A percentile compares a stretch with the other conserved stretches of the same genome.
These are phyloP conservation scores for Zhuqinia jingwanae DNA, from an alignment of 2,888 invertebrate species.

Conservation along the genomic window DNA sequence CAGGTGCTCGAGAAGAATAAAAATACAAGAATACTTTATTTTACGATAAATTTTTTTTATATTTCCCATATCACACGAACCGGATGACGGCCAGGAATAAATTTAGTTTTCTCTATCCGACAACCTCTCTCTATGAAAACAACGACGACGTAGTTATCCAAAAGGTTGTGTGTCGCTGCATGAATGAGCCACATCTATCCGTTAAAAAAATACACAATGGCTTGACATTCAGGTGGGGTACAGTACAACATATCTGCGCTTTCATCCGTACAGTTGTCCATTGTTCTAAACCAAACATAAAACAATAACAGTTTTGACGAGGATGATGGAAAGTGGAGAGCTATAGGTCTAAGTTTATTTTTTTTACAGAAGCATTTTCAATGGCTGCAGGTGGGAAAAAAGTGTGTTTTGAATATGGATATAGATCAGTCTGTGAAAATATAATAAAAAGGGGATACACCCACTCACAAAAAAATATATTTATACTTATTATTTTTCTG, in stretches of 20 bases:
- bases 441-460: constrained; percentile 2
- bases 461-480: background rate
- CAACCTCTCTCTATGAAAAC: background rate
- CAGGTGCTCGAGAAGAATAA: background rate
- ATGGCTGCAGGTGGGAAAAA: constrained; percentile 13
- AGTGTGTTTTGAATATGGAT: constrained; percentile 38
- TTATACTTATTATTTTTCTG: background rate
- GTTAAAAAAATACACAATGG: constrained; percentile 49
- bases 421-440: constrained; percentile 45
- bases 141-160: background rate
- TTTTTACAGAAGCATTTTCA: constrained; percentile 9
- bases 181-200: constrained; percentile 66
- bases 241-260: constrained; percentile 3
- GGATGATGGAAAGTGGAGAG: background rate
- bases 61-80: background rate
- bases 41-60: background rate
- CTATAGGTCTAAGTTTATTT: constrained; percentile 15
- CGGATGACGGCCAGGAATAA: constrained; percentile 43
- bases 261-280: constrained; percentile 40
- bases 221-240: constrained; percentile 67
- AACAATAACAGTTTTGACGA: constrained; percentile 34
- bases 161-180: constrained; percentile 45
- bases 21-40: too few species aligned
- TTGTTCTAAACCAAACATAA: constrained; percentile 44
- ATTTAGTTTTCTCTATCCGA: constrained; percentile 4